These are phyloP conservation scores for Seriola quinqueradiata DNA, from an alignment of 2,113 vertebrate genomes.

Conservation along the genomic window DNA sequence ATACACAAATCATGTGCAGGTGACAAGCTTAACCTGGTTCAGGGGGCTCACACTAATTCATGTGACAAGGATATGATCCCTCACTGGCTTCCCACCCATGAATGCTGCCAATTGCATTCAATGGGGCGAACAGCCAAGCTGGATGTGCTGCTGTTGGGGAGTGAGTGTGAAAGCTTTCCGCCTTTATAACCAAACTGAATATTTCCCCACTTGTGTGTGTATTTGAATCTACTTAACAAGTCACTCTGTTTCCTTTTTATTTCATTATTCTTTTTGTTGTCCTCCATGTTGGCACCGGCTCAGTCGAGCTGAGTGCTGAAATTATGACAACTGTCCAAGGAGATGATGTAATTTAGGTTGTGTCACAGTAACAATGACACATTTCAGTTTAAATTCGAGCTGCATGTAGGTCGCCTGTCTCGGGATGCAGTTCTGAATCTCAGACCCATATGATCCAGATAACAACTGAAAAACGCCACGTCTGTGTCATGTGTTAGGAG, in stretches of 20 bases:
- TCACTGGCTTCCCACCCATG: constrained; percentile 13
- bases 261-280: constrained; percentile 24
- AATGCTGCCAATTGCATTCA: neutral
- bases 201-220: neutral
- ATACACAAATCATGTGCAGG: neutral
- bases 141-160: neutral
- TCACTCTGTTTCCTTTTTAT: constrained; percentile 5
- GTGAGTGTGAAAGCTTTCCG: neutral
- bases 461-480: neutral
- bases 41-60: neutral
- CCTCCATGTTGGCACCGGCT: constrained; percentile 17
- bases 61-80: constrained; percentile 10
- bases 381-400: constrained; percentile 60
- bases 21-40: constrained; percentile 1
- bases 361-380: constrained; percentile 69
- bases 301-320: constrained; percentile 42
- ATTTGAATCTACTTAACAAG: constrained; percentile 10
- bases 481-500: constrained; percentile 5
- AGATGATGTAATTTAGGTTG: constrained; percentile 68
- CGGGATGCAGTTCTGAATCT: constrained; percentile 15
- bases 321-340: constrained; percentile 64
- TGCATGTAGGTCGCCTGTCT: constrained; percentile 61
- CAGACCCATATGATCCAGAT: neutral
- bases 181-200: neutral
- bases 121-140: neutral